Conservation (phyloP, 2,888 invertebrate genomes). For the Drosophila ustulata region DNA sequence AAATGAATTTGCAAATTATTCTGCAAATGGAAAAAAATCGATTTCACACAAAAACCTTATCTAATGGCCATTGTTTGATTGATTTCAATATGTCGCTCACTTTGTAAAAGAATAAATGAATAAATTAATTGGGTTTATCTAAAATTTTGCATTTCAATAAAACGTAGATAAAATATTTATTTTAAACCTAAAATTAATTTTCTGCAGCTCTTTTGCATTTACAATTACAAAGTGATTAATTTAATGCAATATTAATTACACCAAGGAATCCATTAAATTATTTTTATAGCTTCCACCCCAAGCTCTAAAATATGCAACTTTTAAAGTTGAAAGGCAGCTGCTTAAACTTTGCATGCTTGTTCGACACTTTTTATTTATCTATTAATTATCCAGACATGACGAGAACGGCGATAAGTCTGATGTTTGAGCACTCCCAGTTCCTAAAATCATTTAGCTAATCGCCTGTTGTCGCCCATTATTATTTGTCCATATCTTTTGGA, state of each 20-base stretch:
- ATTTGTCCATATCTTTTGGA: constrained; percentile 30
- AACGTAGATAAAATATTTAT: neutral
- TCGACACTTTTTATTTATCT: constrained; percentile 55
- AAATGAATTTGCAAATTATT: neutral
- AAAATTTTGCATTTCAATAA: neutral
- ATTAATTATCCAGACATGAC: constrained; percentile 68
- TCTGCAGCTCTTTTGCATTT: neutral
- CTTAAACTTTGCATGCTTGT: neutral
- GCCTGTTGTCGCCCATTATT: constrained; percentile 43
- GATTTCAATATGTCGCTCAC: neutral
- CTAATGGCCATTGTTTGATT: constrained; percentile 2
- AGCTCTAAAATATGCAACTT: neutral
- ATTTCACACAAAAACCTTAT: neutral
- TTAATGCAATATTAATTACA: neutral
- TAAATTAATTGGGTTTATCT: neutral
- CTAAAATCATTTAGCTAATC: constrained; percentile 56
- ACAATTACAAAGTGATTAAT: neutral
- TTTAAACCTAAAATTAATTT: neutral
- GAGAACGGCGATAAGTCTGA: constrained; percentile 40
- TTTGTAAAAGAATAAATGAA: neutral
- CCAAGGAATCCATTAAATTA: neutral
- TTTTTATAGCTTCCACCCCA: neutral
- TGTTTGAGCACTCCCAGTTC: constrained; percentile 46
- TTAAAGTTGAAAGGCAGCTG: neutral
- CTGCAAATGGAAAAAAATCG: neutral